These are phyloP conservation scores for Fissipunctia ypsillon DNA, from an alignment of 2,888 invertebrate species.

Conservation along the genomic window DNA sequence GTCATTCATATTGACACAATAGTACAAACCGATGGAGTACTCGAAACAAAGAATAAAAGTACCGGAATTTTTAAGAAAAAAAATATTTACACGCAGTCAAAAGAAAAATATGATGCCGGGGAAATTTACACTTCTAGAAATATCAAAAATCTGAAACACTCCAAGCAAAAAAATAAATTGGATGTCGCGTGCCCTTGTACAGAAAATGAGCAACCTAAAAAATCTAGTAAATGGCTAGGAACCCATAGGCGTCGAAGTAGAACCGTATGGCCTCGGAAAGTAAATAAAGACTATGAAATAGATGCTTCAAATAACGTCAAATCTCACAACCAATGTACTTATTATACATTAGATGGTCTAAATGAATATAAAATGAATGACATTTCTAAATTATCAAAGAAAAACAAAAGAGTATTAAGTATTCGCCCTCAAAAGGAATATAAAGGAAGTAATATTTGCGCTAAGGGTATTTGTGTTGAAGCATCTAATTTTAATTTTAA, in stretches of 20 bases:
- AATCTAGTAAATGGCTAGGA: slow-evolving; percentile 1
- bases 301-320: not conserved
- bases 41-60: slow-evolving; percentile 9
- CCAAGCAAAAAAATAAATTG: not conserved
- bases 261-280: slow-evolving; percentile 1
- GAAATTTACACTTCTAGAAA: not conserved
- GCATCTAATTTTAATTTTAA: not conserved
- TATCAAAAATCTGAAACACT: not conserved
- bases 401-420: not conserved
- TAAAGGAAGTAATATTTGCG: not conserved
- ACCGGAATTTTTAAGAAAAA: slow-evolving; percentile 3
- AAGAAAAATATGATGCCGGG: slow-evolving; percentile 7
- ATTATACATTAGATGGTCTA: not conserved
- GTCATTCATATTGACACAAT: slow-evolving; percentile 24
- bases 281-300: slow-evolving; percentile 1
- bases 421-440: not conserved
- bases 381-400: not conserved
- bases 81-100: not conserved
- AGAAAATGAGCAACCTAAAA: not conserved
- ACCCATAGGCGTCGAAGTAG: slow-evolving; percentile 11
- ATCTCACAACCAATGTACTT: not conserved
- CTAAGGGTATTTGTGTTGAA: slow-evolving; percentile 16
- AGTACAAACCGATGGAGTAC: slow-evolving; percentile 34
- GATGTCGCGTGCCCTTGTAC: not conserved
- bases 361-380: not conserved